Base-by-base conservation (phyloP, 2,113 vertebrate species). In the Elgaria multicarinata region DNA sequence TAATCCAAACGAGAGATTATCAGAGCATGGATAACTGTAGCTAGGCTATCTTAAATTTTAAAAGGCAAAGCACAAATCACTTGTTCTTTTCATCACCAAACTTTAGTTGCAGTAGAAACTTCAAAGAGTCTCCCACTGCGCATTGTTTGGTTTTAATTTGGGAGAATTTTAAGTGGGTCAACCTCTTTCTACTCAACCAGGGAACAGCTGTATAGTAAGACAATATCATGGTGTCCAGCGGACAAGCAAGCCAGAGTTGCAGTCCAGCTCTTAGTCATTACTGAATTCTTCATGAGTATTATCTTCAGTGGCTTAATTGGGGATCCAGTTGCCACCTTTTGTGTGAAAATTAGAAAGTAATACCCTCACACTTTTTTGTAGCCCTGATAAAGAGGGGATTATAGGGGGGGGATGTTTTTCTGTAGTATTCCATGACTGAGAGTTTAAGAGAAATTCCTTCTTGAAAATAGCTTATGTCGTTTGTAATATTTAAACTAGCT, bases 401-500 rank as follows among this genome's bases (percentile, higher is more conserved):
- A 64, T 20, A 42, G 75, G 28, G n/a, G 71, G 36, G n/a, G 50
- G 31, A 13, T 53, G 50, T 8, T 71, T 62, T 55, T 90, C 2
- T 36, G n/a, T 22, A 67, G 28, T 4, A 33, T 64, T 53, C 39
- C 33, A 28, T 44, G 64, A 46, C n/a, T 76, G 42, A 53, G 24
- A 90, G 10, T 62, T 33, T 14, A 39, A 36, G 22, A n/a, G 13
- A 64, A 87, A 71, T 64, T 36, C 66, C 81, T 46, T 71, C 53
- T 28, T 75, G 55, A 64, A 86, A 64, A 62, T 33, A 76, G 20
- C 24, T 36, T 8, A 31, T 62, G 3, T 26, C 46, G 58, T 58
- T n/a, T 69, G 62, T 83, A 77, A 67, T 90, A 91, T 62, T 87
- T 87, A 72, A 78, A 79, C 64, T 78, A 83, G 36, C 44, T 42